phyloP scores from a whole-genome alignment of 2,113 vertebrate species.

The Pterophyllum scalare region DNA sequence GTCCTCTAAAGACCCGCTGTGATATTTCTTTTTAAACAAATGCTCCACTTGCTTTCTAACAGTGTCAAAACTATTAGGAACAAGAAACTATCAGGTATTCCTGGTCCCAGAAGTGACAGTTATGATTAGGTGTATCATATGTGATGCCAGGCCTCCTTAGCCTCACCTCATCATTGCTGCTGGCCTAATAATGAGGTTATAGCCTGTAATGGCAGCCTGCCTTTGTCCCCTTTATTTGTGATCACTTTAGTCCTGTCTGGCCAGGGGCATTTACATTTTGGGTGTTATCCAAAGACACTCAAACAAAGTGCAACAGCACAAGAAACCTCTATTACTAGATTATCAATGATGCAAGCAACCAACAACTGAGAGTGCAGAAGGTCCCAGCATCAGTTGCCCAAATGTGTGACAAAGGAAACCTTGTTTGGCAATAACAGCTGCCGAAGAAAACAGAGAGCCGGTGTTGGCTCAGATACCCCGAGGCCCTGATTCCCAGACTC shows the following conservation, averaged over 20 bases:
- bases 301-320: not conserved
- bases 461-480: constrained; percentile 5
- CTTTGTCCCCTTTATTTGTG: constrained; percentile 34
- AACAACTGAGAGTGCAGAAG: not conserved
- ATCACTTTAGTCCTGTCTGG: constrained; percentile 18
- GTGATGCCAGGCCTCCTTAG: constrained; percentile 6
- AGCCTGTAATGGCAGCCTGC: constrained; percentile 56
- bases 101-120: constrained; percentile 45
- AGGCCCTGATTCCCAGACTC: constrained; percentile 15
- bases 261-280: constrained; percentile 35
- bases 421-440: constrained; percentile 30
- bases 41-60: not conserved
- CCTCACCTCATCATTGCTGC: not conserved
- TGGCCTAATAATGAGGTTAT: constrained; percentile 46
- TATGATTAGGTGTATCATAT: constrained; percentile 51
- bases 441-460: constrained; percentile 25
- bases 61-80: constrained; percentile 9
- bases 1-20: not conserved
- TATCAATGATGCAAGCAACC: not conserved
- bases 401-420: constrained; percentile 21
- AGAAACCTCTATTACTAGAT: not conserved
- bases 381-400: not conserved
- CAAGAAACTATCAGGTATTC: constrained; percentile 19
- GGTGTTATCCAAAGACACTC: not conserved
- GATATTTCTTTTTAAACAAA: not conserved